A percentile compares a stretch with the other conserved stretches of the same genome.
Conservation (phyloP, 2,113 vertebrate species). For the Nothoprocta pentlandii region DNA sequence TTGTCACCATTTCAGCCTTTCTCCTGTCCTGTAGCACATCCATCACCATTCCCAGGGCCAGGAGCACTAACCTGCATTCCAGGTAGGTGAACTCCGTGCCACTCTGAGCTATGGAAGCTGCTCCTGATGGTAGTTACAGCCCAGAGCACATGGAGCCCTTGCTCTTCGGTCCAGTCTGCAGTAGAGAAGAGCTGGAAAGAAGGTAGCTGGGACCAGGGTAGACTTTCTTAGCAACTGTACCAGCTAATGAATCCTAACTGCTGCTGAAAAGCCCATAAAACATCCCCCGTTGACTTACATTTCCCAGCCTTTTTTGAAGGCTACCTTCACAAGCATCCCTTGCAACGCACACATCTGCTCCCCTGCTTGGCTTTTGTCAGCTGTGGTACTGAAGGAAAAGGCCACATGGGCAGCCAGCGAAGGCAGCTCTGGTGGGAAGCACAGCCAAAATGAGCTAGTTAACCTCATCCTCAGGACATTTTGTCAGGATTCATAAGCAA, state of each 20-base stretch:
- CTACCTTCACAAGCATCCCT: neutral
- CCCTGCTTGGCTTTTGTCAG: neutral
- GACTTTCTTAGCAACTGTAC: neutral
- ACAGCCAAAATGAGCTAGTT: neutral
- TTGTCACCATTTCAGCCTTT: neutral
- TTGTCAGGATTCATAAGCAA: neutral
- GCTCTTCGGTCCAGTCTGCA: neutral
- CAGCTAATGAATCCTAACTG: neutral
- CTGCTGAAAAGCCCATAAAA: neutral
- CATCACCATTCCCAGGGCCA: neutral
- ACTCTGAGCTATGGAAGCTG: neutral
- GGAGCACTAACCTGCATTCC: neutral
- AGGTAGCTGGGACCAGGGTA: neutral
- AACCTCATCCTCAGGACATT: constrained; percentile 1
- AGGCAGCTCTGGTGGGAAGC: neutral
- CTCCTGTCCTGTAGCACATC: neutral
- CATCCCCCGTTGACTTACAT: neutral
- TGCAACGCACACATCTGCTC: neutral
- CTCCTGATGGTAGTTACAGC: neutral
- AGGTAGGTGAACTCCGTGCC: fast-evolving
- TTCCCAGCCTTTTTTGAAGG: neutral
- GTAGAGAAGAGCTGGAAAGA: neutral
- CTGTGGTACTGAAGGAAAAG: neutral
- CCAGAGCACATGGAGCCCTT: neutral
- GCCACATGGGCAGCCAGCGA: neutral